These are phyloP conservation scores for Bufo gargarizans DNA, from an alignment of 2,113 vertebrate species.

Conservation along the genomic window DNA sequence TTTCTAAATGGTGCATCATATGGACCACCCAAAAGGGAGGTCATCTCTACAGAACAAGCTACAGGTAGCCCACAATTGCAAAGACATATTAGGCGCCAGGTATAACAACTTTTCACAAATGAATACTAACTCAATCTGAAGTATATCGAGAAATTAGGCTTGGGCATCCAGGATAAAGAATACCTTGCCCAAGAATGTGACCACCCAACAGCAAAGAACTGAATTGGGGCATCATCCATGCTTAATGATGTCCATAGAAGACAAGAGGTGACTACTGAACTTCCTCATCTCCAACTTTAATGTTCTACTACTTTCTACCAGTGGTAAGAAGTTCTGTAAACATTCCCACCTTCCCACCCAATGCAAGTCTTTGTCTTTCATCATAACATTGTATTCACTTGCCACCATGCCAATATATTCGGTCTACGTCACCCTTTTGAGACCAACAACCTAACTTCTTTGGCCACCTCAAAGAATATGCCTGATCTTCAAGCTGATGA, in stretches of 20 bases:
- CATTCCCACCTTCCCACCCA: background rate
- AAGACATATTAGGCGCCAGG: background rate
- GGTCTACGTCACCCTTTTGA: background rate
- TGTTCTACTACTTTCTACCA: too few relatives aligned
- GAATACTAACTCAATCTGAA: background rate
- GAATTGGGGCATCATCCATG: background rate
- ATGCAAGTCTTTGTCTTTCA: background rate
- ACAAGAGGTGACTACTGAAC: background rate
- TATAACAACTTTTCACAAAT: background rate
- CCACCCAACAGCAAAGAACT: background rate
- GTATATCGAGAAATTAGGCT: too few relatives aligned
- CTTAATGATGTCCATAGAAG: background rate
- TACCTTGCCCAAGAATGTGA: background rate
- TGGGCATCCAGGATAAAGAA: background rate
- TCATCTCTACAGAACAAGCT: background rate
- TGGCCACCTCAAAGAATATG: background rate
- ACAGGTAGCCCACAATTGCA: background rate
- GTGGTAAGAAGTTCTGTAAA: background rate
- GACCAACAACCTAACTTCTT: background rate
- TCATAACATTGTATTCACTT: background rate
- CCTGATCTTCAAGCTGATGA: background rate
- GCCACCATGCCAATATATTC: background rate
- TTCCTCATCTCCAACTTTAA: background rate
- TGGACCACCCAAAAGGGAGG: background rate
- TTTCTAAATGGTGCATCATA: background rate